Evolutionary conservation across 2,888 invertebrate species (phyloP).

Genomic region (Torymus auratus): DNA sequence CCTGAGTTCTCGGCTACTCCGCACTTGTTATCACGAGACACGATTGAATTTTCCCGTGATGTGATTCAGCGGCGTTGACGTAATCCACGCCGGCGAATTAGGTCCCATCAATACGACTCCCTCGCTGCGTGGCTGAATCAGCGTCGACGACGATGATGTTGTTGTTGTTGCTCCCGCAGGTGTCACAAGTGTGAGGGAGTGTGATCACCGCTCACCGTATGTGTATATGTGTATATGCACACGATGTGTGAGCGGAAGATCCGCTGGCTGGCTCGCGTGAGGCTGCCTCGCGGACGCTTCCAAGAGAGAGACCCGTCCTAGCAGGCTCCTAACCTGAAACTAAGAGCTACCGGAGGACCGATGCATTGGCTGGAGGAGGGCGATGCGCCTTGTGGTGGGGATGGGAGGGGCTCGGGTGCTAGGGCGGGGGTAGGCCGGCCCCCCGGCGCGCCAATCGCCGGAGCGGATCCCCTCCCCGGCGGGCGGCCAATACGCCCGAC

Average conservation of each 20-base stretch:
- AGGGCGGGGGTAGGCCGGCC: conserved; percentile 71
- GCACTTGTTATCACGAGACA: conserved; percentile 54
- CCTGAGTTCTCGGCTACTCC: background rate
- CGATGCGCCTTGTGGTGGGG: conserved; percentile 63
- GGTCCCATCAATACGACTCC: conserved; percentile 41
- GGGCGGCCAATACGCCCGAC: conserved; percentile 66
- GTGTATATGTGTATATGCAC: background rate
- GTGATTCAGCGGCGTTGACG: conserved; percentile 46
- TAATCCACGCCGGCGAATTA: conserved; percentile 53
- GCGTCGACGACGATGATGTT: background rate
- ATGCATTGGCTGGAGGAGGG: conserved; percentile 75
- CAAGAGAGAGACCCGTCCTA: conserved; percentile 75
- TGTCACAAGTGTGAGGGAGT: background rate
- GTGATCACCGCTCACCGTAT: no score
- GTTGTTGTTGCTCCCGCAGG: conserved; percentile 12
- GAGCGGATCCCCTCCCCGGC: conserved; percentile 70
- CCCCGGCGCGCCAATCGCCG: conserved; percentile 58
- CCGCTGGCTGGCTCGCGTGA: conserved; percentile 38
- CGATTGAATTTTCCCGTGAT: conserved; percentile 27
- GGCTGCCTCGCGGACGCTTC: conserved; percentile 61
- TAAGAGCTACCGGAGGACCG: conserved; percentile 76
- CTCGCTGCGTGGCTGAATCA: background rate
- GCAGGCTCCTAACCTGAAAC: conserved; percentile 77
- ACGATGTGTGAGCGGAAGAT: conserved; percentile 28
- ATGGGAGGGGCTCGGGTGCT: conserved; percentile 65